Evolutionary conservation across 2,797 vertebrate species (phyloP).

Genomic region (Triplophysa bombifrons): DNA sequence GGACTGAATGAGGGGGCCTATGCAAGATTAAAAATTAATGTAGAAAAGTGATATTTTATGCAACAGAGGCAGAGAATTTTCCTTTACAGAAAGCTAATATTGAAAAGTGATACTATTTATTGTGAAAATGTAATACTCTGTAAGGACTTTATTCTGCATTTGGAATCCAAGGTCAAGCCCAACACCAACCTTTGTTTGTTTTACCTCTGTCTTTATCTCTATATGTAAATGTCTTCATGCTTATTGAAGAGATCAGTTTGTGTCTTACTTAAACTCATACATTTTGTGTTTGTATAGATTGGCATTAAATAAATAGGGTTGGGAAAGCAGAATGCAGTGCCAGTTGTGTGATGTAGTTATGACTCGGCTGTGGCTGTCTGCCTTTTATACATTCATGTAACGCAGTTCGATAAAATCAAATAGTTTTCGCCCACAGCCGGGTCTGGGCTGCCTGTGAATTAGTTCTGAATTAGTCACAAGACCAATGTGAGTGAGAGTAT

Average conservation of each 20-base stretch:
- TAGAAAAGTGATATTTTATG: background rate
- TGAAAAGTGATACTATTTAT: constrained; percentile 2
- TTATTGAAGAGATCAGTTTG: constrained; percentile 26
- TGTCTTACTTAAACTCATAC: constrained; percentile 50
- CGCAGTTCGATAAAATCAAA: constrained; percentile 55
- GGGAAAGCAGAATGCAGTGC: constrained; percentile 29
- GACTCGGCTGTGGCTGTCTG: constrained; percentile 31
- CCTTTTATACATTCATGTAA: constrained; percentile 54
- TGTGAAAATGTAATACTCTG: background rate
- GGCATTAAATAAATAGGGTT: constrained; percentile 43
- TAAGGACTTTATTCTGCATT: background rate
- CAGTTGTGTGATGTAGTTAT: constrained; percentile 50
- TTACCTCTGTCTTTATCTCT: background rate
- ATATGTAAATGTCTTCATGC: constrained; percentile 17
- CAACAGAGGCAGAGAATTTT: background rate
- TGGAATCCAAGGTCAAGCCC: constrained; percentile 6
- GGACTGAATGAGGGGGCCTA: background rate
- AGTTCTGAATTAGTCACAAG: constrained; percentile 56
- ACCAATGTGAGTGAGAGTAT: constrained; percentile 33
- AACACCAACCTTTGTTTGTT: background rate
- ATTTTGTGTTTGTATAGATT: constrained; percentile 49
- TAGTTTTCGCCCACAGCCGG: constrained; percentile 49
- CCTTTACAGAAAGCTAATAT: background rate
- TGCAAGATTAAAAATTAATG: background rate
- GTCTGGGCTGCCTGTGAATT: constrained; percentile 52